Evolutionary conservation across 2,888 invertebrate species (phyloP), one percentile per base, ranked within the genome.

Genomic region (Dolomedes plantarius): DNA sequence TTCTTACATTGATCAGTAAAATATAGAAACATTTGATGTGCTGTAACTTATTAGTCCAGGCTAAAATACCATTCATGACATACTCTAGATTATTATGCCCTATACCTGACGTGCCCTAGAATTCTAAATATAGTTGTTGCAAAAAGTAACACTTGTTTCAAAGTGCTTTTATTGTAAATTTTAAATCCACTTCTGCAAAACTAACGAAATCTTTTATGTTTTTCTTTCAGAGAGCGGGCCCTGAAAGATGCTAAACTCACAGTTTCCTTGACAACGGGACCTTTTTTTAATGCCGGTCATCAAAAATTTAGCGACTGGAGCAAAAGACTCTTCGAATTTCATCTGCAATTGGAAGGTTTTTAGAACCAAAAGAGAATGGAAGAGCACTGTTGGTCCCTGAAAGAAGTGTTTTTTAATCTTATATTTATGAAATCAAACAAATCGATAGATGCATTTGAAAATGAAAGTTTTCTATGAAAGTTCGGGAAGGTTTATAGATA

Each of bases 291-390:
- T 71, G 46, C 41, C 50, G 5, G 50, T 56, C 76, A 83, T 83
- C 72, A 83, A 83, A 83, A 41, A 83, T 83, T 83, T 65, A 83
- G 65, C 39, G 62, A 69, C 28, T 31, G 27, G 67, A 81, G 62
- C 36, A 32, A 65, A 27, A 50, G 9, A 36, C 32, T n/a, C 5
- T n/a, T n/a, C 19, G 27, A 32, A 67, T 32, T 67, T 67, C 31
- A 36, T 32, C 32, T 32, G 32, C 32, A 67, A 32, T 32, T 32
- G 67, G 5, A 67, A 36, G 32, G n/a, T 19, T 67, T 32, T 32
- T 5, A 16, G 67, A 32, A 32, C 9, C 36, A 32, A 32, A 31
- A n/a, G 32, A 67, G 11, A 32, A 67, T 32, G 67, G 32, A 36
- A 19, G n/a, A n/a, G 11, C 16, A 32, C 1, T 9, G 23, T n/a